Evolutionary conservation across 2,113 vertebrate species (phyloP).

Genomic region (Cyprinodon tularosa): DNA sequence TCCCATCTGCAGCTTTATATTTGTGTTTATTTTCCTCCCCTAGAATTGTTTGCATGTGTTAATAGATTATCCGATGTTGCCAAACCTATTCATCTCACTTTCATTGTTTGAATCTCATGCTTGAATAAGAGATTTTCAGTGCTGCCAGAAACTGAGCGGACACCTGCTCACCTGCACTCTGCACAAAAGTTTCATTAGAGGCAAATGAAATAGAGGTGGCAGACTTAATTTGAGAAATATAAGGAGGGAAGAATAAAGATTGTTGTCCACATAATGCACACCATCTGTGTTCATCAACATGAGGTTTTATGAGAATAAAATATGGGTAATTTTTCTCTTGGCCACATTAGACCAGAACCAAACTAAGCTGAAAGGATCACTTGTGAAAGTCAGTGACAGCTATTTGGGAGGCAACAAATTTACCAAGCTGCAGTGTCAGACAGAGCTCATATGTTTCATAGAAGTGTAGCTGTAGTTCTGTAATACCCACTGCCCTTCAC

Average conservation of each 20-base stretch:
- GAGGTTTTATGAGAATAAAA: constrained; percentile 46
- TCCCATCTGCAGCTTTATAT: constrained; percentile 55
- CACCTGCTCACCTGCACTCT: constrained; percentile 56
- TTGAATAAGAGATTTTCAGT: constrained; percentile 22
- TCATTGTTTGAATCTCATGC: constrained; percentile 38
- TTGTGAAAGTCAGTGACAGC: too few species aligned
- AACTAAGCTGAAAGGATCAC: background rate
- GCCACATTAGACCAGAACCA: constrained; percentile 45
- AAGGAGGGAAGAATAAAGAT: constrained; percentile 26
- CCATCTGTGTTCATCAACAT: constrained; percentile 34
- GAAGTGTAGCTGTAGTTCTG: too few species aligned
- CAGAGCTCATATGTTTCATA: too few species aligned
- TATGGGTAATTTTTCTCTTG: constrained; percentile 28
- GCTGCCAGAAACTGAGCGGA: constrained; percentile 39
- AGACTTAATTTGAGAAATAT: constrained; percentile 30
- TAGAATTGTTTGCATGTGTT: constrained; percentile 56
- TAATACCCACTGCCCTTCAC: too few species aligned
- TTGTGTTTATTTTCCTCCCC: constrained; percentile 14
- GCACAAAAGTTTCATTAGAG: constrained; percentile 54
- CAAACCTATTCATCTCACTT: constrained; percentile 56
- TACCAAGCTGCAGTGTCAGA: too few species aligned
- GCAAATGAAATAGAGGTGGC: constrained; percentile 16
- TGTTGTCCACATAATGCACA: constrained; percentile 16
- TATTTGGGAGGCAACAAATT: too few species aligned
- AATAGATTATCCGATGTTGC: constrained; percentile 58